These are phyloP conservation scores for Laothoe populi DNA, from an alignment of 2,888 invertebrate species.

Conservation along the genomic window DNA sequence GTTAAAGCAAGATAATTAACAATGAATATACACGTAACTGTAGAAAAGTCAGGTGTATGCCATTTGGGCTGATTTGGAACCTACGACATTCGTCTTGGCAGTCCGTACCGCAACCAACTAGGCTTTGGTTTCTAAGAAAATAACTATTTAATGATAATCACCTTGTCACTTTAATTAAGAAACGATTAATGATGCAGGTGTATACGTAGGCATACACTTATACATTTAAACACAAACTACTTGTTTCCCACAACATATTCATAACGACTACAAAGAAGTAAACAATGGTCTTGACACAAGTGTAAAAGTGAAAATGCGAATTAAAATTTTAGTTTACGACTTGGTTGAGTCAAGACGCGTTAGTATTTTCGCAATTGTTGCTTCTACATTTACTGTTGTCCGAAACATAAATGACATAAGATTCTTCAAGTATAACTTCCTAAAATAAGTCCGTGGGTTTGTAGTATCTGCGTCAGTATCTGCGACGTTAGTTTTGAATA, in stretches of 20 bases:
- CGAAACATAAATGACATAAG: constrained; percentile 25
- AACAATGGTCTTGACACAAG: constrained; percentile 75
- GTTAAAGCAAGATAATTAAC: too few species aligned
- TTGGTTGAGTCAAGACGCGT: constrained; percentile 31
- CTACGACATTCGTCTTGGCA: too few species aligned
- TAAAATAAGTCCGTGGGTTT: neutral
- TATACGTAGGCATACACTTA: constrained; percentile 37
- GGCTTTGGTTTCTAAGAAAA: too few species aligned
- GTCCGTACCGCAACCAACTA: too few species aligned
- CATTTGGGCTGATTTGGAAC: too few species aligned
- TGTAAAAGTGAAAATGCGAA: constrained; percentile 66
- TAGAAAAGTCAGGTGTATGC: too few species aligned
- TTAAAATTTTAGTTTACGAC: constrained; percentile 54
- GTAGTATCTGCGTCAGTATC: constrained; percentile 2
- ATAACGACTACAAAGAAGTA: constrained; percentile 50
- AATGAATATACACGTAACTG: too few species aligned
- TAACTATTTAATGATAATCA: neutral
- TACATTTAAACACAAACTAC: constrained; percentile 42
- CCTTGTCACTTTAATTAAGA: neutral
- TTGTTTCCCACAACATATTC: constrained; percentile 45
- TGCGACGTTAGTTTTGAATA: neutral
- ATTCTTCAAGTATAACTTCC: neutral
- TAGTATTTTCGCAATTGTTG: constrained; percentile 46
- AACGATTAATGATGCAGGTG: neutral
- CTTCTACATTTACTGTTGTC: constrained; percentile 37